Base-by-base conservation (phyloP, 2,113 vertebrate species). In the Budorcas taxicolor region DNA sequence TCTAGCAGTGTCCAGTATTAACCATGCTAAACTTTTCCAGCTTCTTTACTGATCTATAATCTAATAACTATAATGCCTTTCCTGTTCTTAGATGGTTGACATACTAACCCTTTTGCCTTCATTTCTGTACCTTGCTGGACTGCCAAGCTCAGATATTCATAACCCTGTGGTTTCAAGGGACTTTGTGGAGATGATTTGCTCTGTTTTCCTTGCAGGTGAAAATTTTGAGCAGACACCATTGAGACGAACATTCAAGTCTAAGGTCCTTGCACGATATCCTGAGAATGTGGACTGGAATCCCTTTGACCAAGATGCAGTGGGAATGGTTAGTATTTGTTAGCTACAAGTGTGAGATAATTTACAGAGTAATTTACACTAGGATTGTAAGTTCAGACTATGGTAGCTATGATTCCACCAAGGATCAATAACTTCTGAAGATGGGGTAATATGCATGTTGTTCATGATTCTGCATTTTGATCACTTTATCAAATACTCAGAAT, bases 211-310 rank as follows among this genome's bases (percentile, higher is more conserved):
- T 98, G 57, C 98, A 99, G 99, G 99, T 99, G 99, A 99, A 98
- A 99, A 99, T 99, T 99, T 99, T 99, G 99, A 99, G 98, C 99
- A 99, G 99, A 99, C 99, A 98, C 99, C 99, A 0, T 97, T 99
- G 98, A 99, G 99, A 98, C 99, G 99, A 99, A 99, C 99, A 97
- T 99, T 99, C 98, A 99, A 99, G 98, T 99, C 99, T 98, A 99
- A 99, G 99, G 99, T 99, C 98, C 99, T 99, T 97, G 99, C 99
- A 97, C 99, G 99, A 97, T 99, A 99, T 98, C 99, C 99, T 67
- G 99, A 99, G 94, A 99, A 99, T 98, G 99, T 99, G 91, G 99
- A 99, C 98, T 99, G 99, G 99, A 99, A 99, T 98, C 99, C 99
- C 25, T 99, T 99, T 98, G 99, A 99, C 98, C 99, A 99, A 98